phyloP scores from a whole-genome alignment of 2,888 invertebrate genomes.

The Augochlorella aurata region DNA sequence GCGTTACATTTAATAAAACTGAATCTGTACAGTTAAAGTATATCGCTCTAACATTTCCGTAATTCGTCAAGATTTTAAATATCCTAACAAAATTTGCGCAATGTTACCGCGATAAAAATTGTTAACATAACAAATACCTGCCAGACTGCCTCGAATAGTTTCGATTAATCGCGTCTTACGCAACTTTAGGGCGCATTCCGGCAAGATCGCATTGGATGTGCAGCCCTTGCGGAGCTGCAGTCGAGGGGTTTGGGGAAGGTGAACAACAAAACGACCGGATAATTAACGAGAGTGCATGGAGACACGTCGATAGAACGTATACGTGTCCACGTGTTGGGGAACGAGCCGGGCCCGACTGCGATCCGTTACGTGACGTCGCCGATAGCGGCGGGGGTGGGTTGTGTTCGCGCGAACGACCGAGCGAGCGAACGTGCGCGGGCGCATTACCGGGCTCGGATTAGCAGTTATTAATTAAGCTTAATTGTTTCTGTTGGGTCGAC shows the following conservation, averaged over 20 bases:
- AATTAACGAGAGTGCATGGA: constrained; percentile 59
- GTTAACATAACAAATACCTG: neutral
- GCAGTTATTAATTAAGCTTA: constrained; percentile 79
- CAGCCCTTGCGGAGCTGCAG: constrained; percentile 25
- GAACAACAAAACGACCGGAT: constrained; percentile 51
- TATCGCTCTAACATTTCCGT: too few species aligned
- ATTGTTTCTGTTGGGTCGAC: constrained; percentile 75
- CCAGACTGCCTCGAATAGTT: neutral
- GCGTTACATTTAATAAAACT: too few species aligned
- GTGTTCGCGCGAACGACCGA: neutral
- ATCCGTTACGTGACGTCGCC: constrained; percentile 45
- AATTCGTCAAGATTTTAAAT: too few species aligned
- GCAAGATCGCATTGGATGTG: constrained; percentile 23
- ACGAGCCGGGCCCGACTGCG: constrained; percentile 19
- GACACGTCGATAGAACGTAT: constrained; percentile 28
- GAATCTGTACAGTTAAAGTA: too few species aligned
- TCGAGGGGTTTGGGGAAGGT: constrained; percentile 4
- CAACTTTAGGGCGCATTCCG: neutral
- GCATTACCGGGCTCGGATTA: constrained; percentile 65
- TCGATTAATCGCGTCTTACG: constrained; percentile 34
- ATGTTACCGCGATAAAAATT: too few species aligned
- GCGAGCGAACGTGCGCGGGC: neutral
- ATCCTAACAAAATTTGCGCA: too few species aligned
- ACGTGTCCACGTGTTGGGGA: constrained; percentile 31
- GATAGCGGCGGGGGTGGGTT: constrained; percentile 23